Conservation (phyloP, 1,140 invertebrate species). For the Holotrichia oblita region DNA sequence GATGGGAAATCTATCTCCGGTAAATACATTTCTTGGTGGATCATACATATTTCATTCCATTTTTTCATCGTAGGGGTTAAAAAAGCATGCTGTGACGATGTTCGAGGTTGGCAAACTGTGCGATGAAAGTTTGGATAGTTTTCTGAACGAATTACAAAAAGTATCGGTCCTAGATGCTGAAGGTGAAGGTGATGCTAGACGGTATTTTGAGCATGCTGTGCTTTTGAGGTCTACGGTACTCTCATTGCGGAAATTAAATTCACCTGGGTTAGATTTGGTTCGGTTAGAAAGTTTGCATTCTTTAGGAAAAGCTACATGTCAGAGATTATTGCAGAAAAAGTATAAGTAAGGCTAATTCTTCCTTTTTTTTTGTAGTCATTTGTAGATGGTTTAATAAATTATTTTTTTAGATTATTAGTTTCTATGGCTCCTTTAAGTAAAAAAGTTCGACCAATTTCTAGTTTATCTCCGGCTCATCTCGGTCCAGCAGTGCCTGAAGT, state of each 20-base stretch:
- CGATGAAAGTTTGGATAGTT: conserved; percentile 92
- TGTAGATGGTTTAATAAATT: neutral
- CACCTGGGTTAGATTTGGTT: conserved; percentile 83
- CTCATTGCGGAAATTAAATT: conserved; percentile 75
- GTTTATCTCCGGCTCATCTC: conserved; percentile 77
- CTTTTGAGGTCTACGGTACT: conserved; percentile 86
- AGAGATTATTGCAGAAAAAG: conserved; percentile 87
- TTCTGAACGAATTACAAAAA: conserved; percentile 90
- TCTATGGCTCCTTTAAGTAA: conserved; percentile 88
- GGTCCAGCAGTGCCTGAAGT: conserved; percentile 85
- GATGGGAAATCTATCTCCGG: conserved; percentile 97
- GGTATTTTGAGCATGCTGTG: conserved; percentile 93
- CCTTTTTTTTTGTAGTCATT: neutral
- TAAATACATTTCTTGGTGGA: conserved; percentile 58
- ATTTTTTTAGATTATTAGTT: conserved; percentile 74
- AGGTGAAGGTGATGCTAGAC: conserved; percentile 89
- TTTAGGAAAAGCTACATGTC: conserved; percentile 81
- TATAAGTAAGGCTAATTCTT: conserved; percentile 74
- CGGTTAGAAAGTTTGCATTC: conserved; percentile 91
- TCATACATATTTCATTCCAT: neutral
- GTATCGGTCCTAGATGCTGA: conserved; percentile 70
- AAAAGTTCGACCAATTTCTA: conserved; percentile 80
- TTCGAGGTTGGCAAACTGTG: conserved; percentile 97
- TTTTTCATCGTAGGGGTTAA: conserved; percentile 76
- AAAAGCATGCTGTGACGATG: conserved; percentile 96